Evolutionary conservation across 2,113 vertebrate species (phyloP).

Genomic region (Hydrolagus affinis): DNA sequence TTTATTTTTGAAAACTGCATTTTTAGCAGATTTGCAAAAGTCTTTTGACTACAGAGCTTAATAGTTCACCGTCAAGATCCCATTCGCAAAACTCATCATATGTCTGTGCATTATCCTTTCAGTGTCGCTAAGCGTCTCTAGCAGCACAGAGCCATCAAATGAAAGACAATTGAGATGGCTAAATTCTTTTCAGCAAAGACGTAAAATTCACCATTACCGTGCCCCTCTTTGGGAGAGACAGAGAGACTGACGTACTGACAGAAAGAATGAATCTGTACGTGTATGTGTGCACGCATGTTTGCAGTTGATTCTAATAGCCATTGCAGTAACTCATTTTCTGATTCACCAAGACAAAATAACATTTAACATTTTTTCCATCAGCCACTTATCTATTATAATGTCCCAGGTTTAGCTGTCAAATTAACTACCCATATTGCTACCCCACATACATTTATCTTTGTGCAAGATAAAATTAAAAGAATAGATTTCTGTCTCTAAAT

Average conservation of each 20-base stretch:
- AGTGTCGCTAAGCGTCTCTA: not conserved
- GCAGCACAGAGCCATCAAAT: not conserved
- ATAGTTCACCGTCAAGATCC: not conserved
- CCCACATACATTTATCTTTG: not conserved
- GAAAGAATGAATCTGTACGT: not conserved
- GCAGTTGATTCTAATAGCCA: not conserved
- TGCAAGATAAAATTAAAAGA: not conserved
- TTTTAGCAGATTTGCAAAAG: not conserved
- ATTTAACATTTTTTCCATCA: not conserved
- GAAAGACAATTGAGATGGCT: not conserved
- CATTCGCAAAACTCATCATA: not conserved
- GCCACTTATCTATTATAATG: not conserved
- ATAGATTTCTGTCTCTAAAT: not conserved
- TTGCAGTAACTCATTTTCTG: not conserved
- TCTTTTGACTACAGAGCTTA: not conserved
- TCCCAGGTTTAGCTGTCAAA: not conserved
- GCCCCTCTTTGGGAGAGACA: no score
- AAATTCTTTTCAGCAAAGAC: not conserved
- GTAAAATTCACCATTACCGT: not conserved
- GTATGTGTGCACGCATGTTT: no score
- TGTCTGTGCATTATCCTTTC: not conserved
- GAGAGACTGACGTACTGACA: not conserved
- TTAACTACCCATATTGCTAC: not conserved
- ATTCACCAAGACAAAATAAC: conserved; percentile 15
- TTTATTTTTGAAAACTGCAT: not conserved